phyloP scores from a whole-genome alignment of 2,113 vertebrate species.

The Microtus richardsoni region DNA sequence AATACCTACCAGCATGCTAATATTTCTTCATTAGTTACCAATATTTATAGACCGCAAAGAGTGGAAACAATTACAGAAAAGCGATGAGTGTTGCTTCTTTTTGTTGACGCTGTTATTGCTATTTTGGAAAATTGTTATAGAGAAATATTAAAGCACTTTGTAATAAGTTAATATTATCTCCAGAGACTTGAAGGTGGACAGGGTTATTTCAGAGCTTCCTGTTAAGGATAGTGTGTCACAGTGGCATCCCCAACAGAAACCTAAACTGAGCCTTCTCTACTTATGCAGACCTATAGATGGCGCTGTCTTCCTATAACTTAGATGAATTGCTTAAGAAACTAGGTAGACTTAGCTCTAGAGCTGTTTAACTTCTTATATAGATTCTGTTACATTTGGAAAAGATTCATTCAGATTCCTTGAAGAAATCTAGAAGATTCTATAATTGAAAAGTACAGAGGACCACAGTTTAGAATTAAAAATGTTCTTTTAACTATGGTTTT shows the following conservation, averaged over 20 bases:
- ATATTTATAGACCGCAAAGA: conserved; percentile 35
- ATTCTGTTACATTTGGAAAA: conserved; percentile 25
- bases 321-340: conserved; percentile 21
- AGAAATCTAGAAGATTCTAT: neutral
- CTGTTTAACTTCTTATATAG: conserved; percentile 16
- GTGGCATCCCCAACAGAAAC: neutral
- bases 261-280: neutral
- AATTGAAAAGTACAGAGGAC: conserved; percentile 7
- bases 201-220: neutral
- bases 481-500: conserved; percentile 17
- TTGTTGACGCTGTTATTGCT: neutral
- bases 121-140: conserved; percentile 4
- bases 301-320: conserved; percentile 69
- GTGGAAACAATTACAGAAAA: neutral
- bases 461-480: conserved; percentile 28
- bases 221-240: neutral
- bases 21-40: conserved; percentile 39
- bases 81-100: neutral
- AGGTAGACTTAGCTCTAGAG: neutral
- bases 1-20: neutral
- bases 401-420: neutral
- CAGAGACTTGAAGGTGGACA: neutral
- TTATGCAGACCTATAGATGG: conserved; percentile 72
- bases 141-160: conserved; percentile 7
- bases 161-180: neutral